Evolutionary conservation across 2,797 vertebrate genomes (phyloP).

Genomic region (Margarornis squamiger): DNA sequence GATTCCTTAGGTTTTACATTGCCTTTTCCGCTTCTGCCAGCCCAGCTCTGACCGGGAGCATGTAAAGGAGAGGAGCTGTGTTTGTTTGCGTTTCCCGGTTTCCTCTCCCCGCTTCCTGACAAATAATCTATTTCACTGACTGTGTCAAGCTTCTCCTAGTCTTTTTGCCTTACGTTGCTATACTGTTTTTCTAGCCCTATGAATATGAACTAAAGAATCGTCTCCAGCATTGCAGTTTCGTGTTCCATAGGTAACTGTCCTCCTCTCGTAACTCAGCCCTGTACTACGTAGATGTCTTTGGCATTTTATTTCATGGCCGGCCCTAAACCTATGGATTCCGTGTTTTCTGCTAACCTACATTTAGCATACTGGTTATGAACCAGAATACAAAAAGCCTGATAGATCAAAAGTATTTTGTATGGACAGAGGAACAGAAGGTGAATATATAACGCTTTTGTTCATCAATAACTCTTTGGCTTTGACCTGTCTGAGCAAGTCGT

Average conservation of each 20-base stretch:
- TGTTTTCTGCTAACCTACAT: conserved; percentile 53
- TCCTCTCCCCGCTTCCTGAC: not conserved
- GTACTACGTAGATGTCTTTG: not conserved
- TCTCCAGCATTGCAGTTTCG: not conserved
- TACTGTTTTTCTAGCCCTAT: not conserved
- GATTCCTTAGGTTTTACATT: not conserved
- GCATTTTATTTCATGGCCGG: not conserved
- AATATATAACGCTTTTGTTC: conserved; percentile 95
- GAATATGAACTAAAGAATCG: not conserved
- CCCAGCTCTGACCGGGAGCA: not conserved
- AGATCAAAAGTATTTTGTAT: conserved; percentile 81
- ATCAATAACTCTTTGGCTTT: conserved; percentile 94
- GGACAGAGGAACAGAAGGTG: conserved; percentile 83
- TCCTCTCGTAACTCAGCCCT: not conserved
- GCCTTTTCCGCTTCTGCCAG: not conserved
- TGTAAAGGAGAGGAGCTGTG: not conserved
- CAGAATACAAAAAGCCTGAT: conserved; percentile 72
- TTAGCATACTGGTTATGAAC: conserved; percentile 69
- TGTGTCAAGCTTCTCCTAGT: not conserved
- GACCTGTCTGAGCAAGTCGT: conserved; percentile 92
- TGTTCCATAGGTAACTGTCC: conserved; percentile 12
- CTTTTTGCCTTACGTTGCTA: not conserved
- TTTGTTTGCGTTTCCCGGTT: not conserved
- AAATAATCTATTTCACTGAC: not conserved
- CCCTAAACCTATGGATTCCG: conserved; percentile 37